A percentile compares a stretch with the other conserved stretches of the same genome.
These are phyloP conservation scores for Agapornis canus DNA, from an alignment of 2,797 vertebrate genomes.

Conservation along the genomic window DNA sequence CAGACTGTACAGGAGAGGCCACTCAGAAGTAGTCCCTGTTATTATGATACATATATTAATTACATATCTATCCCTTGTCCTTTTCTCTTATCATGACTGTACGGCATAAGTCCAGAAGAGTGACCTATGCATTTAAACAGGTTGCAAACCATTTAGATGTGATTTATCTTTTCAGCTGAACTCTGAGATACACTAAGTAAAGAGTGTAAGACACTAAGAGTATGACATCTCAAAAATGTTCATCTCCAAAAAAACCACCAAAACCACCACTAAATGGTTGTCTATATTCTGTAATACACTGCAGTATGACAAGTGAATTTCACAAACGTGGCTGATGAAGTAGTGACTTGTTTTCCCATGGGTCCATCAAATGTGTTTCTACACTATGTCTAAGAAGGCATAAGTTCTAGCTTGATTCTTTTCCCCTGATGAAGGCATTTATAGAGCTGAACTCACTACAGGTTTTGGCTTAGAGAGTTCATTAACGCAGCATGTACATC, in stretches of 20 bases:
- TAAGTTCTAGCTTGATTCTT: not conserved
- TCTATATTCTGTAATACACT: not conserved
- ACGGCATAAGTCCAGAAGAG: not conserved
- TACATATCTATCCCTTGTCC: not conserved
- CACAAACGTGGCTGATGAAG: not conserved
- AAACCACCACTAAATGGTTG: not conserved
- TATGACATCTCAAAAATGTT: not conserved
- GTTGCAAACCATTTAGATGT: not conserved
- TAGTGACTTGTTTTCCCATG: not conserved
- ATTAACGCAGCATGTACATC: not conserved
- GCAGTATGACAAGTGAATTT: not conserved
- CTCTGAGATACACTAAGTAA: not conserved
- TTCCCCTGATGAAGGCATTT: not conserved
- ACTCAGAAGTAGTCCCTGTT: not conserved
- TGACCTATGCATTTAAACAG: not conserved
- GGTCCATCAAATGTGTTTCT: not conserved
- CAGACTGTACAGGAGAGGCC: not conserved
- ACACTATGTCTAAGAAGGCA: not conserved
- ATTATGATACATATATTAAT: not conserved
- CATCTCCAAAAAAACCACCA: not conserved
- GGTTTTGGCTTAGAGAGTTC: not conserved
- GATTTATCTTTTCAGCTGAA: not conserved
- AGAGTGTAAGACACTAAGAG: not conserved
- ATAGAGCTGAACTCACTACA: not conserved
- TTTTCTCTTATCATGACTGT: not conserved